phyloP scores from a whole-genome alignment of 2,113 vertebrate genomes.

The Carassius gibelio region DNA sequence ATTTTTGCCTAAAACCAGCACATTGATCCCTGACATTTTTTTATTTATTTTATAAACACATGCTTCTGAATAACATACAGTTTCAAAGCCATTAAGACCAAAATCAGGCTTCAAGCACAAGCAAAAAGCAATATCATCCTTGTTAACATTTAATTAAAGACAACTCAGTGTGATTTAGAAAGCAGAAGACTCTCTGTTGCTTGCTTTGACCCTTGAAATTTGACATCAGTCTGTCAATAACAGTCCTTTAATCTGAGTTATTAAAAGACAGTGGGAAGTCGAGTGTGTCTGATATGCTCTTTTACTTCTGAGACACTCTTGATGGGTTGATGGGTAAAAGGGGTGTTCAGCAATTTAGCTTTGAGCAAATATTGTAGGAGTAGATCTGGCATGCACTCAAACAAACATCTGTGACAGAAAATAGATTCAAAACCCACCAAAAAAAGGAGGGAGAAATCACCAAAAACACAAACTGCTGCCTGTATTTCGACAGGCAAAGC shows the following conservation, averaged over 20 bases:
- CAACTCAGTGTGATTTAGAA: not conserved
- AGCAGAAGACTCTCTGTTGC: not conserved
- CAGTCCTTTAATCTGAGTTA: not conserved
- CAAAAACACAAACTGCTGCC: constrained; percentile 1
- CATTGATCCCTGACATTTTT: not conserved
- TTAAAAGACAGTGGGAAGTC: not conserved
- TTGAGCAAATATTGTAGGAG: constrained; percentile 17
- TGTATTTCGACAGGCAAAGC: not conserved
- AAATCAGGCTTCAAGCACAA: not conserved
- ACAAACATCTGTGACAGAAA: not conserved
- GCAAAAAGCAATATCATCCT: not conserved
- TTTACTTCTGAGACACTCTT: constrained; percentile 3
- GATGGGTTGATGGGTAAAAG: not conserved
- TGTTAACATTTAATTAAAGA: constrained; percentile 9
- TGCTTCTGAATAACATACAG: not conserved
- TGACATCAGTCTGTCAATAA: constrained; percentile 3
- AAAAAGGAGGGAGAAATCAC: not conserved
- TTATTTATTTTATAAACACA: not conserved
- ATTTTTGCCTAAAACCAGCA: not conserved
- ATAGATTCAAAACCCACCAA: not conserved
- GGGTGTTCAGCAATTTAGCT: constrained; percentile 1
- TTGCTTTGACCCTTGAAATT: not conserved
- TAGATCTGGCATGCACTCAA: constrained; percentile 1
- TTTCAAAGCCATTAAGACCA: not conserved
- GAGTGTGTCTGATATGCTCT: not conserved